These are phyloP conservation scores for Halictus rubicundus DNA, from an alignment of 1,140 invertebrate species.

Conservation along the genomic window DNA sequence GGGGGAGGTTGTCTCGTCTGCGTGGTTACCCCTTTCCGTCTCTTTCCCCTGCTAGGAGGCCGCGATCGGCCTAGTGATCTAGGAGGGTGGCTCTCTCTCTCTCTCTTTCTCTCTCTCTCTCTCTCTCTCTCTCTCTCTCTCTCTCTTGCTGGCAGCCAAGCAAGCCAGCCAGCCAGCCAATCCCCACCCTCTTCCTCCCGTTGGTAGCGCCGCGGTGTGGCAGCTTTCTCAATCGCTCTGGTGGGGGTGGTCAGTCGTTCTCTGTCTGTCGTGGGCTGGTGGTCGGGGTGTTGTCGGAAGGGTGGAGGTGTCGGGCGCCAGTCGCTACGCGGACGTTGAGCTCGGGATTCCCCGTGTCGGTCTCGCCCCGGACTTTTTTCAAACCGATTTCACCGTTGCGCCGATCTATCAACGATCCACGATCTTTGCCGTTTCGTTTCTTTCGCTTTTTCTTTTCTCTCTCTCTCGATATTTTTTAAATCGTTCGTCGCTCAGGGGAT, in stretches of 20 bases:
- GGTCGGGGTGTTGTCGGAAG: slow-evolving; percentile 67
- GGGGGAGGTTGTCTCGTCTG: not conserved
- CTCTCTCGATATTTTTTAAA: too few relatives aligned
- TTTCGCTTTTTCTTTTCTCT: too few relatives aligned
- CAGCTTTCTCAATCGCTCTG: slow-evolving; percentile 46
- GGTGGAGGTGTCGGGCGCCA: slow-evolving; percentile 69
- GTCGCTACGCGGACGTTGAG: slow-evolving; percentile 67
- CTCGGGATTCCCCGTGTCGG: slow-evolving; percentile 52
- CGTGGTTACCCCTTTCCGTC: not conserved
- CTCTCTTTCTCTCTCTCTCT: not conserved
- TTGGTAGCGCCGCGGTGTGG: slow-evolving; percentile 49
- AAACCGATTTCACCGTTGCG: not conserved
- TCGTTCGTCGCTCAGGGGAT: too few relatives aligned
- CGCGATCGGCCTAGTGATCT: slow-evolving; percentile 6
- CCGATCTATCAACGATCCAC: too few relatives aligned
- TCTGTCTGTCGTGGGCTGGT: slow-evolving; percentile 39
- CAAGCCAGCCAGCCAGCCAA: slow-evolving; percentile 55
- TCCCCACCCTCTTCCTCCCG: slow-evolving; percentile 41
- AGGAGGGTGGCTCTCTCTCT: slow-evolving; percentile 20
- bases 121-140: slow-evolving; percentile 21
- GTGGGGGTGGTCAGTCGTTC: slow-evolving; percentile 26
- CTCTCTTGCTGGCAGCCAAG: too few relatives aligned
- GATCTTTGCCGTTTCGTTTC: too few relatives aligned
- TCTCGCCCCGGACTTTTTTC: slow-evolving; percentile 28
- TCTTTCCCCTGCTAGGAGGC: not conserved